A percentile compares a stretch with the other conserved stretches of the same genome.
These are phyloP conservation scores for Quadroppia sp. DNA, from an alignment of 2,888 invertebrate genomes.

Conservation along the genomic window DNA sequence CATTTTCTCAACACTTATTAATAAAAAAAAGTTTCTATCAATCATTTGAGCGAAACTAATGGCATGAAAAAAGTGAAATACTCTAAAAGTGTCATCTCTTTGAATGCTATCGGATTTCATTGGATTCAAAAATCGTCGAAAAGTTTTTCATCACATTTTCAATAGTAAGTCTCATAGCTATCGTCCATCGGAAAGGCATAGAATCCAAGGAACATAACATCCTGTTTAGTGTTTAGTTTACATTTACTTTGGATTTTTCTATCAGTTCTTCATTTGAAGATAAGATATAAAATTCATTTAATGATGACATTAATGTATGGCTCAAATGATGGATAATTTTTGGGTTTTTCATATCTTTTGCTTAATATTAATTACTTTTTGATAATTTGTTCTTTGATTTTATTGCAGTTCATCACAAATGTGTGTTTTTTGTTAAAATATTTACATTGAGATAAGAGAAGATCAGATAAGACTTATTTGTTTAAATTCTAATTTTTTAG, in stretches of 20 bases:
- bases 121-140: background rate
- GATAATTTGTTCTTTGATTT: background rate
- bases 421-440: slow-evolving; percentile 25
- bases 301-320: slow-evolving; percentile 26
- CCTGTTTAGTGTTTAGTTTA: background rate
- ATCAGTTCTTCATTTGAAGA: background rate
- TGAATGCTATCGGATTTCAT: background rate
- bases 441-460: slow-evolving; percentile 3
- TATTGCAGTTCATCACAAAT: background rate
- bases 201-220: background rate
- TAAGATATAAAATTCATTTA: slow-evolving; percentile 5
- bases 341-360: background rate
- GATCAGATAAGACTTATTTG: background rate
- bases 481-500: background rate
- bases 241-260: background rate
- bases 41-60: background rate
- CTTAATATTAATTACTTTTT: slow-evolving; percentile 21
- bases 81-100: background rate
- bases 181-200: background rate
- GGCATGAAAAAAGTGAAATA: background rate
- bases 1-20: no score
- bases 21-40: background rate
- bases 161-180: background rate
- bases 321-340: background rate
- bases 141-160: background rate